Evolutionary conservation across 2,797 vertebrate species (phyloP).

Genomic region (Syngnathus acus): DNA sequence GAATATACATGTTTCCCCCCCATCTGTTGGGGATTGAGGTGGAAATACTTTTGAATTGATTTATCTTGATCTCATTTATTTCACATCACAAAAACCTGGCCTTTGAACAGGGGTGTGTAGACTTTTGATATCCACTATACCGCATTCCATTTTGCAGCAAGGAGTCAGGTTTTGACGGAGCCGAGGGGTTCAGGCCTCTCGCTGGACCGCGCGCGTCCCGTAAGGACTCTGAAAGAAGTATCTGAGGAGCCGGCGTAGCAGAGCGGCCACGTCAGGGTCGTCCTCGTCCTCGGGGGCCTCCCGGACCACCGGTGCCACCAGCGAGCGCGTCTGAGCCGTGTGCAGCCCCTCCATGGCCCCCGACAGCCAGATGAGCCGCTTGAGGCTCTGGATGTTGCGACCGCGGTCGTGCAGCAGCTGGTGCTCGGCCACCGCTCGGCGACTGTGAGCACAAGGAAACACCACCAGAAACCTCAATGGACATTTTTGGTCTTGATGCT

Average conservation of each 20-base stretch:
- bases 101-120: not conserved
- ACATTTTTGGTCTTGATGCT: no score
- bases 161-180: not conserved
- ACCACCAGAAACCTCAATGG: no score
- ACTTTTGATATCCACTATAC: not conserved
- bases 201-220: constrained; percentile 33
- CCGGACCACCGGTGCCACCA: constrained; percentile 10
- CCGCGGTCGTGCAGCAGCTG: constrained; percentile 74
- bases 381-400: constrained; percentile 71
- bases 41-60: no score
- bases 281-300: constrained; percentile 21
- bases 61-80: not conserved
- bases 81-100: not conserved
- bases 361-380: constrained; percentile 76
- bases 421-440: constrained; percentile 70
- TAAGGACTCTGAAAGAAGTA: constrained; percentile 55
- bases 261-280: constrained; percentile 13
- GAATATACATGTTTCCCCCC: no score
- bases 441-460: constrained; percentile 25
- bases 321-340: constrained; percentile 63
- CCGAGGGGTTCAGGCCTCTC: constrained; percentile 32
- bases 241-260: constrained; percentile 49
- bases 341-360: constrained; percentile 70
- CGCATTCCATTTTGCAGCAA: not conserved
- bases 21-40: not conserved